Percentiles rank a stretch among this genome's conserved stretches.
Conservation (phyloP, 2,797 vertebrate genomes). For the Phylloscopus collybita region DNA sequence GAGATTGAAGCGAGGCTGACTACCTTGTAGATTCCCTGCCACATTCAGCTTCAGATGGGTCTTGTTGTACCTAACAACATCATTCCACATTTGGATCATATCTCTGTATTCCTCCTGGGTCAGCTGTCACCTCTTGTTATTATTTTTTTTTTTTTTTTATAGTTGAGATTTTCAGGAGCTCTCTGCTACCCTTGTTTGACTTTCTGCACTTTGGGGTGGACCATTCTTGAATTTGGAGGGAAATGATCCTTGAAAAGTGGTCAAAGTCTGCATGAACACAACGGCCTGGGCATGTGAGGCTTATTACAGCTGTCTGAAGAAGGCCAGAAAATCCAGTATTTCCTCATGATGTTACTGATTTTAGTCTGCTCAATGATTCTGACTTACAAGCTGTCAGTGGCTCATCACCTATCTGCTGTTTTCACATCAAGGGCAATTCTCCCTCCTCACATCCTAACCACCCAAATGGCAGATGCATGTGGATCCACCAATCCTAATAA, state of each 20-base stretch:
- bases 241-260: not conserved
- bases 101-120: not conserved
- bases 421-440: not conserved
- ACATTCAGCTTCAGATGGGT: not conserved
- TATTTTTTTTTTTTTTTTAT: not conserved
- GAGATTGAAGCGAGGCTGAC: not conserved
- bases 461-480: not conserved
- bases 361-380: not conserved
- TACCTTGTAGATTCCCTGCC: not conserved
- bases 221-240: not conserved
- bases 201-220: not conserved
- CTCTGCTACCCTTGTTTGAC: not conserved
- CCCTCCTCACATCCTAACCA: not conserved
- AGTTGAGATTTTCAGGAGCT: not conserved
- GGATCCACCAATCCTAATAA: not conserved
- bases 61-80: not conserved
- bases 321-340: not conserved
- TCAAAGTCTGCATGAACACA: not conserved
- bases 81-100: not conserved
- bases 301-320: not conserved
- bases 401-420: not conserved
- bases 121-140: not conserved
- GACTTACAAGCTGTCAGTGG: not conserved
- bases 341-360: not conserved
- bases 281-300: not conserved